These are phyloP conservation scores for Eupithecia insigniata DNA, from an alignment of 2,888 invertebrate genomes.

Conservation along the genomic window DNA sequence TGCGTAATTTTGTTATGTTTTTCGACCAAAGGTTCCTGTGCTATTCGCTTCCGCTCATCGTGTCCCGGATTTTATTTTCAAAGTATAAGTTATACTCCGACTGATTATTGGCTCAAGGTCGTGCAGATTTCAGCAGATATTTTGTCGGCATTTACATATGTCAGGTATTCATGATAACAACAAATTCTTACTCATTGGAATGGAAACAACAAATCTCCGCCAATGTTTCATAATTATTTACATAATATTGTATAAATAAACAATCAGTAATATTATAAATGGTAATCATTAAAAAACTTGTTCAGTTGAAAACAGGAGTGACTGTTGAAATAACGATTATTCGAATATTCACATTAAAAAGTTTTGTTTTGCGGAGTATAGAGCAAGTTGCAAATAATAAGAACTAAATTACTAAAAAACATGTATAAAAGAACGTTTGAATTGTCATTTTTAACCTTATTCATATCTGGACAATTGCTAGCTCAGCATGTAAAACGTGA, in stretches of 20 bases:
- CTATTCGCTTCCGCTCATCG: too few species aligned
- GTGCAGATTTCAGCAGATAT: neutral
- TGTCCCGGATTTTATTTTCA: too few species aligned
- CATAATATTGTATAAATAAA: conserved; percentile 9
- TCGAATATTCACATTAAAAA: neutral
- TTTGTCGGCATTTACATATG: neutral
- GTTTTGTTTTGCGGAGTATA: neutral
- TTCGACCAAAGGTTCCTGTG: too few species aligned
- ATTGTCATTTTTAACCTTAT: neutral
- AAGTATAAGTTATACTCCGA: too few species aligned
- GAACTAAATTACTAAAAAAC: neutral
- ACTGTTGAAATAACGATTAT: neutral
- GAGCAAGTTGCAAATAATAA: neutral
- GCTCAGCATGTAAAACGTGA: neutral
- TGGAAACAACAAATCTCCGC: neutral
- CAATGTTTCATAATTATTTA: conserved; percentile 12
- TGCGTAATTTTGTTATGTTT: too few species aligned
- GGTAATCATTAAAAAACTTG: too few species aligned
- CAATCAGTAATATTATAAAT: neutral
- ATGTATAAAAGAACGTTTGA: neutral
- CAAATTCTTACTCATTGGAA: neutral
- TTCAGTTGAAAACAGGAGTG: conserved; percentile 3
- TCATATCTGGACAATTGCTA: neutral
- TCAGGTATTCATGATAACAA: neutral
- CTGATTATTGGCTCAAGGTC: too few species aligned